Evolutionary conservation across 2,113 vertebrate species (phyloP).

Genomic region (Galeopterus variegatus): DNA sequence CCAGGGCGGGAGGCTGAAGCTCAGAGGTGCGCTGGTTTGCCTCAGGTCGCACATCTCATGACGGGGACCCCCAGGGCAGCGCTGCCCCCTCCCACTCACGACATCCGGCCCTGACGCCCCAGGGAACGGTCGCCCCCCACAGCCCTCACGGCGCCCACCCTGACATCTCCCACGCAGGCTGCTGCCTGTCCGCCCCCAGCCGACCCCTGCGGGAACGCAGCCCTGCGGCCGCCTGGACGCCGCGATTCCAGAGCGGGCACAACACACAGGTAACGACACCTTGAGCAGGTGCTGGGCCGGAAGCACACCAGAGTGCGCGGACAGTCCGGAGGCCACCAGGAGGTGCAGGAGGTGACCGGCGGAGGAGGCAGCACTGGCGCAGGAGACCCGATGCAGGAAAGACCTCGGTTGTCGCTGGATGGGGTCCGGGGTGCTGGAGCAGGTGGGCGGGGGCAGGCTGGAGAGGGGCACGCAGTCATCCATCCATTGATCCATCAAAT

Average conservation of each 20-base stretch:
- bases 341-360: neutral
- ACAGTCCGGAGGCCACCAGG: neutral
- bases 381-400: neutral
- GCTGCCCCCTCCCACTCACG: neutral
- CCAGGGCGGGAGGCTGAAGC: neutral
- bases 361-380: neutral
- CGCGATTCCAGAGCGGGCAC: neutral
- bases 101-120: neutral
- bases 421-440: too few species aligned
- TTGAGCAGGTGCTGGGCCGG: neutral
- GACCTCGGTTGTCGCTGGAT: too few species aligned
- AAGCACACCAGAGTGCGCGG: neutral
- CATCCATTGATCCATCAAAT: rapidly evolving
- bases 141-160: neutral
- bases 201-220: neutral
- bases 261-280: constrained; percentile 51
- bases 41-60: neutral
- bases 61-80: neutral
- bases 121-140: neutral
- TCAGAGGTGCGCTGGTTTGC: neutral
- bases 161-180: neutral
- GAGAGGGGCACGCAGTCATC: too few species aligned
- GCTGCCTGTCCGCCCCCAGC: neutral
- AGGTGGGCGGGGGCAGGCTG: too few species aligned
- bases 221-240: neutral